Conservation (phyloP, 2,797 vertebrate genomes). For the Pipistrellus kuhlii region DNA sequence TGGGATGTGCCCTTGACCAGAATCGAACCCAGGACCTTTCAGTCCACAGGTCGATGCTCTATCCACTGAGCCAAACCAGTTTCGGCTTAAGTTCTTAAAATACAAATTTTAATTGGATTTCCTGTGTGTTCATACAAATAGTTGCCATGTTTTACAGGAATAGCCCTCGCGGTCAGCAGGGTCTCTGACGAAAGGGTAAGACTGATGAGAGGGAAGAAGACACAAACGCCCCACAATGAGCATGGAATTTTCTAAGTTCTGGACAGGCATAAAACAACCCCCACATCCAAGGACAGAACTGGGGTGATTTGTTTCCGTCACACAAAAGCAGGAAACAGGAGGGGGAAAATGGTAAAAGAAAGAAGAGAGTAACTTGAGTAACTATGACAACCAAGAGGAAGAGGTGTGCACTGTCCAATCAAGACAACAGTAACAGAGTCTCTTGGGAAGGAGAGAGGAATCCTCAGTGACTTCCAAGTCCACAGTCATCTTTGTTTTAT, state of each 20-base stretch:
- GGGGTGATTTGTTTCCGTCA: neutral
- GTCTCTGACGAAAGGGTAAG: neutral
- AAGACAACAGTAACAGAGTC: neutral
- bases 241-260: neutral
- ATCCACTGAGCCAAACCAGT: too few species aligned
- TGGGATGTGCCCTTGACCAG: too few species aligned
- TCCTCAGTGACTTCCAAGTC: accelerated
- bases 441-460: neutral
- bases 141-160: neutral
- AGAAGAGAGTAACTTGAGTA: neutral
- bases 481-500: neutral
- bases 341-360: neutral
- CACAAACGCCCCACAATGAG: neutral
- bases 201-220: neutral
- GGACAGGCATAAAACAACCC: neutral
- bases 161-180: neutral
- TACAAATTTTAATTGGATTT: neutral
- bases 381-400: neutral
- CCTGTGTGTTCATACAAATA: neutral
- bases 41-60: too few species aligned
- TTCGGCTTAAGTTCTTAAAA: neutral
- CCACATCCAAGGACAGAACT: neutral
- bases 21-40: too few species aligned
- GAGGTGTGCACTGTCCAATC: neutral
- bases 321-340: neutral